phyloP scores from a whole-genome alignment of 2,888 invertebrate species.

The Achlya flavicornis region DNA sequence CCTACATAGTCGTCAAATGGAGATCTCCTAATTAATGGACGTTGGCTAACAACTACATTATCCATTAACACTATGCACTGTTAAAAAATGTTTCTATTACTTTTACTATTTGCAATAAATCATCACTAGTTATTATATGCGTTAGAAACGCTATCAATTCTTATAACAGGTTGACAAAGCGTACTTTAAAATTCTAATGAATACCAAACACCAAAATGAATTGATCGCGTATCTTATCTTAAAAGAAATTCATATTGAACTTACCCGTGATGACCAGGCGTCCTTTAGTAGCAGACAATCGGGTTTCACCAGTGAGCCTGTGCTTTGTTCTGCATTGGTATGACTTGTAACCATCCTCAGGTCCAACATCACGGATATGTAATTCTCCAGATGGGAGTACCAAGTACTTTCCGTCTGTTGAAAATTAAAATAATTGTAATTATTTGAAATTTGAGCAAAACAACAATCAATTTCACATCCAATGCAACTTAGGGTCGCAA shows the following conservation, averaged over 20 bases:
- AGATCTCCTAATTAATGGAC: neutral
- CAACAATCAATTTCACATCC: conserved; percentile 29
- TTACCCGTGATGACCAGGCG: conserved; percentile 97
- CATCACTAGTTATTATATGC: neutral
- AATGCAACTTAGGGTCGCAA: conserved; percentile 69
- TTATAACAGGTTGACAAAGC: neutral
- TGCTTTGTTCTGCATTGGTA: conserved; percentile 97
- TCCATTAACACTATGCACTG: neutral
- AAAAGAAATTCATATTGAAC: conserved; percentile 51
- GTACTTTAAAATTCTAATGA: neutral
- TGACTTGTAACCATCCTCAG: conserved; percentile 96
- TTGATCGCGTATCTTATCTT: conserved; percentile 32
- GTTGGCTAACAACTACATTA: neutral
- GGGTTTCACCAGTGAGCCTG: conserved; percentile 95
- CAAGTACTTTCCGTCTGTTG: conserved; percentile 95
- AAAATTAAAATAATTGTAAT: conserved; percentile 29
- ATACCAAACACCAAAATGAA: conserved; percentile 8
- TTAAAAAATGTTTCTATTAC: no score
- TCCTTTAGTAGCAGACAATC: conserved; percentile 96
- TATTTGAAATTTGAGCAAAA: neutral
- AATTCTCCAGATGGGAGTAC: conserved; percentile 97
- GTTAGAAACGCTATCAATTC: neutral
- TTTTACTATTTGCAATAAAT: neutral
- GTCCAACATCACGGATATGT: conserved; percentile 97
- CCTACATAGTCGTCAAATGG: no score